These are phyloP conservation scores for Phocoena phocoena DNA, from an alignment of 2,113 vertebrate species.

Conservation along the genomic window DNA sequence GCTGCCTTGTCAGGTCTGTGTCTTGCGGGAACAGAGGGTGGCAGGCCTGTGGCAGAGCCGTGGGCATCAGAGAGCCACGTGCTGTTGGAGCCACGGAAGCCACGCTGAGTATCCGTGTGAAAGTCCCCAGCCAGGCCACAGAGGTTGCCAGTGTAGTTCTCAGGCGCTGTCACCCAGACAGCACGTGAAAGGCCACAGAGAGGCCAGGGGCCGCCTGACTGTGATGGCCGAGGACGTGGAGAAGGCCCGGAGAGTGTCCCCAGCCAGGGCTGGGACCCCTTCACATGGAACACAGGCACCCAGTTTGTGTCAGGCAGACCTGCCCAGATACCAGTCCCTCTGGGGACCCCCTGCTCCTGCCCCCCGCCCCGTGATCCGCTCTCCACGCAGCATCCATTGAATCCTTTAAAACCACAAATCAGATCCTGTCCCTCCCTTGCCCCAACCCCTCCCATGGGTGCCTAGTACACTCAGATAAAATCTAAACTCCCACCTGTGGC, in stretches of 20 bases:
- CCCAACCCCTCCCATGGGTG: not conserved
- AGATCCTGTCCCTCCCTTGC: not conserved
- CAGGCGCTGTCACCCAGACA: constrained; percentile 75
- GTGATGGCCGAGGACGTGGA: not conserved
- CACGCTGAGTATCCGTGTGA: not conserved
- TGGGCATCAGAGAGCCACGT: not conserved
- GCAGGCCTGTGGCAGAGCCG: not conserved
- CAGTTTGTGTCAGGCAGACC: not conserved
- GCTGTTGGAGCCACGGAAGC: not conserved
- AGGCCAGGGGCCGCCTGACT: not conserved
- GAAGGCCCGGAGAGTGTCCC: not conserved
- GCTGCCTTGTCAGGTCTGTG: not conserved
- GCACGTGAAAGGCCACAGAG: constrained; percentile 9
- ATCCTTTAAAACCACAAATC: not conserved
- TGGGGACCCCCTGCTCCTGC: not conserved
- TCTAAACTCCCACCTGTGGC: not conserved
- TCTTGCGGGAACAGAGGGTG: not conserved
- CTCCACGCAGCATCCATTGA: not conserved
- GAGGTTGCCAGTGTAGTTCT: constrained; percentile 67
- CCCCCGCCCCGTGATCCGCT: not conserved
- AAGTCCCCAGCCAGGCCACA: constrained; percentile 82
- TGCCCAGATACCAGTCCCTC: not conserved
- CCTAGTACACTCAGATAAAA: not conserved
- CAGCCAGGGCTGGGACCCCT: not conserved
- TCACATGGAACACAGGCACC: not conserved